phyloP scores from a whole-genome alignment of 2,113 vertebrate species.

The Sitta europaea region DNA sequence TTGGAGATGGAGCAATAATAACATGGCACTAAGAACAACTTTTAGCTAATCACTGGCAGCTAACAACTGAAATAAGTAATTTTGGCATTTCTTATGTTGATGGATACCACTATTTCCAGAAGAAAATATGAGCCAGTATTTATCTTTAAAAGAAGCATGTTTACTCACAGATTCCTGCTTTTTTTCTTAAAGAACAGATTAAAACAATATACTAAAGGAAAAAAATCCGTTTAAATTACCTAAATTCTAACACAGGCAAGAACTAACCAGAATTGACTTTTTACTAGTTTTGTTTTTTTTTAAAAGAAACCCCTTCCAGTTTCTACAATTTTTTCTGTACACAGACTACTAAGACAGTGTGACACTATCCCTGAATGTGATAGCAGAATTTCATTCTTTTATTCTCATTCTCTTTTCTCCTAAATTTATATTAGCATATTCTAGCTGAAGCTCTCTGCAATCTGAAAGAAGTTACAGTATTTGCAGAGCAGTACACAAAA shows the following conservation, averaged over 20 bases:
- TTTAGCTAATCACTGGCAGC: not conserved
- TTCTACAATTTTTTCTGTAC: not conserved
- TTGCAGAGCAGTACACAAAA: not conserved
- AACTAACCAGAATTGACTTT: not conserved
- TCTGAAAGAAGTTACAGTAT: not conserved
- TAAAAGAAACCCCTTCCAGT: not conserved
- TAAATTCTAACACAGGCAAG: not conserved
- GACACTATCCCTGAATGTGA: not conserved
- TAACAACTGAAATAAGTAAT: not conserved
- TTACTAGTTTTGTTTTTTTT: not conserved
- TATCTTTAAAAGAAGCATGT: not conserved
- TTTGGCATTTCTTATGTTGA: not conserved
- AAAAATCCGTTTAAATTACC: not conserved
- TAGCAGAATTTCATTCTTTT: not conserved
- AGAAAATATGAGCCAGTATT: not conserved
- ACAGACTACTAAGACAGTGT: not conserved
- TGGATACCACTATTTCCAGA: not conserved
- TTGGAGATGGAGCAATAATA: not conserved
- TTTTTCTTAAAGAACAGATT: not conserved
- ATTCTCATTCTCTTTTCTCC: not conserved
- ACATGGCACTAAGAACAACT: not conserved
- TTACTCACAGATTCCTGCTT: not conserved
- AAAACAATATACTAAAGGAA: not conserved
- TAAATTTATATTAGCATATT: not conserved
- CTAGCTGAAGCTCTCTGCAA: not conserved